A percentile compares a stretch with the other conserved stretches of the same genome.
These are phyloP conservation scores for Gadopsis bispinosus DNA, from an alignment of 2,797 vertebrate species.

Conservation along the genomic window DNA sequence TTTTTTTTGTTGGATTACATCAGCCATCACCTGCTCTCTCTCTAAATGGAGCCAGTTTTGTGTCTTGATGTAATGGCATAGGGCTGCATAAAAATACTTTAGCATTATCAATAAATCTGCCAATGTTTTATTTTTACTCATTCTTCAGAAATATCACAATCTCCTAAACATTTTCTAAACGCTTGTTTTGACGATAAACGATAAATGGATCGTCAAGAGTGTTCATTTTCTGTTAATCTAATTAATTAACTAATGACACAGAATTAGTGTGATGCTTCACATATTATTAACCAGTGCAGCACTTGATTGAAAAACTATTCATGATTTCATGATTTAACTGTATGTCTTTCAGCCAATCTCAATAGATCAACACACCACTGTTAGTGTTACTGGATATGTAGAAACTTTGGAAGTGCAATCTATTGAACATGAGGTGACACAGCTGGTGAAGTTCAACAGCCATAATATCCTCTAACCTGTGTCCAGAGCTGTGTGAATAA, in stretches of 20 bases:
- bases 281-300: not conserved
- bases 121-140: not conserved
- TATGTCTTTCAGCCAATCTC: not conserved
- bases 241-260: not conserved
- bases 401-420: constrained; percentile 16
- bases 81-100: not conserved
- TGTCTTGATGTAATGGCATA: not conserved
- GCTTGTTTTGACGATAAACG: not conserved
- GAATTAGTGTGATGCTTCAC: not conserved
- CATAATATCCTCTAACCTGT: constrained; percentile 60
- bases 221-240: not conserved
- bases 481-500: constrained; percentile 69
- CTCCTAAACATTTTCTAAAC: not conserved
- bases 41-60: not conserved
- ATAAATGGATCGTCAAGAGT: not conserved
- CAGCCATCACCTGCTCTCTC: not conserved
- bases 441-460: constrained; percentile 45
- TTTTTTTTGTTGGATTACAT: constrained; percentile 1
- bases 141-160: not conserved
- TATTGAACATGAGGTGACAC: constrained; percentile 25
- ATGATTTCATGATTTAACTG: constrained; percentile 1
- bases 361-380: constrained; percentile 19
- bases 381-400: not conserved
- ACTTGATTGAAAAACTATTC: not conserved
- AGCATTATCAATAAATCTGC: not conserved